Evolutionary conservation across 2,888 invertebrate genomes (phyloP), one percentile per base, ranked within the genome.

Genomic region (Coenonympha glycerion): DNA sequence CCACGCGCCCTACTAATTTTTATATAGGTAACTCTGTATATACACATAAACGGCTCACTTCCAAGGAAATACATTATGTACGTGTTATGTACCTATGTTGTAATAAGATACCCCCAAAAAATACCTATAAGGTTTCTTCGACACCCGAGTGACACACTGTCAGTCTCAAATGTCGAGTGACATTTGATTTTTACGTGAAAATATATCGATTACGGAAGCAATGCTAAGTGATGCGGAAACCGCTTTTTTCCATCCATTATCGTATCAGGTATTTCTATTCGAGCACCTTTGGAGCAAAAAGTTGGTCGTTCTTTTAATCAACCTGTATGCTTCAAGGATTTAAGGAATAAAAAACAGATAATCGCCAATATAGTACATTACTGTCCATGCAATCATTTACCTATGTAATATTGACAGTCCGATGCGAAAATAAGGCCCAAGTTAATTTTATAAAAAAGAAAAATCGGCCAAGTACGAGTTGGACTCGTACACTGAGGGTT

Each of bases 201-300:
- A 77, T 55, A 83, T 84, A 86, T 83, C 85, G 75, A 77, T 84
- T 83, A 73, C 83, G 86, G 86, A 86, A 85, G 77, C 81, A 68
- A 68, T 68, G 75, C 67, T 77, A 80, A 85, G 79, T 79, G 84
- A 76, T 52, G 79, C 70, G 79, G 82, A 85, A 84, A 85, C 73
- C 79, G 80, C 82, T 83, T 75, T 76, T 74, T 76, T 74, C 70
- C 71, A 69, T 79, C 79, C 80, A 81, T 80, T 79, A 79, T 67
- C 71, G 82, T 80, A 78, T 81, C 70, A 76, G 76, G 71, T 76
- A 45, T 33, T 31, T 33, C 44, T 33, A 33, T 45, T 26, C 18
- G 41, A 41, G 44, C 44, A 44, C 34, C 45, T 39, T 39, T 39
- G 13, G 9, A 13, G 39, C 33, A 34, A 36, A 36, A 19, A 18